These are phyloP conservation scores for Anastrepha obliqua DNA, from an alignment of 1,140 invertebrate species.

Conservation along the genomic window DNA sequence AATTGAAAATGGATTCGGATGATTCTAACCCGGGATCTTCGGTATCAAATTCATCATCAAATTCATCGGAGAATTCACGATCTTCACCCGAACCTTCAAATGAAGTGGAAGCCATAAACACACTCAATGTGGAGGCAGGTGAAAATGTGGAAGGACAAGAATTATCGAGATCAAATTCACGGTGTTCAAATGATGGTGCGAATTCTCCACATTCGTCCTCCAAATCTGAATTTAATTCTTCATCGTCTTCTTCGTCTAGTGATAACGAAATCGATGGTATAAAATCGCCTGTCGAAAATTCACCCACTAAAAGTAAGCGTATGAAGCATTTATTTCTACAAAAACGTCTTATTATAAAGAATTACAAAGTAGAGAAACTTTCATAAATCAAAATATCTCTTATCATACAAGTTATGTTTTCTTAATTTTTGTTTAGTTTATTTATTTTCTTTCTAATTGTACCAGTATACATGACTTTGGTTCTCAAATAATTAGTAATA, in stretches of 20 bases:
- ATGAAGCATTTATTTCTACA: background rate
- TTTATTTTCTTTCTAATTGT: too few relatives aligned
- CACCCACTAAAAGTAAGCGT: constrained; percentile 9
- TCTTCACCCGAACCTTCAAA: constrained; percentile 6
- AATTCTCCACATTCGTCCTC: constrained; percentile 61
- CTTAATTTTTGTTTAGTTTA: too few relatives aligned
- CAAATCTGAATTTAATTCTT: constrained; percentile 68
- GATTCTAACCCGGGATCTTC: constrained; percentile 57
- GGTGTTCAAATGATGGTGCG: background rate
- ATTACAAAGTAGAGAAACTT: too few relatives aligned
- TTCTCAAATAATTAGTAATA: too few relatives aligned
- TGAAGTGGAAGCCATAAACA: background rate
- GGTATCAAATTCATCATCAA: constrained; percentile 55
- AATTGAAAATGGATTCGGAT: constrained; percentile 56
- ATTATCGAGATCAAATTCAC: constrained; percentile 22
- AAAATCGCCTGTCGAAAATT: constrained; percentile 26
- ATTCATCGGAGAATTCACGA: constrained; percentile 51
- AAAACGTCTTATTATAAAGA: too few relatives aligned
- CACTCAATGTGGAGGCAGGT: background rate
- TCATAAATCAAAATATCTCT: too few relatives aligned
- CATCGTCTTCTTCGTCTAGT: constrained; percentile 58
- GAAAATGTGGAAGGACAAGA: constrained; percentile 33
- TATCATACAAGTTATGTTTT: too few relatives aligned
- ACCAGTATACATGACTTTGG: too few relatives aligned
- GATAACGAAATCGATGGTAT: constrained; percentile 59